Base-by-base conservation (phyloP, 2,888 invertebrate species). In the Mythimna vitellina region DNA sequence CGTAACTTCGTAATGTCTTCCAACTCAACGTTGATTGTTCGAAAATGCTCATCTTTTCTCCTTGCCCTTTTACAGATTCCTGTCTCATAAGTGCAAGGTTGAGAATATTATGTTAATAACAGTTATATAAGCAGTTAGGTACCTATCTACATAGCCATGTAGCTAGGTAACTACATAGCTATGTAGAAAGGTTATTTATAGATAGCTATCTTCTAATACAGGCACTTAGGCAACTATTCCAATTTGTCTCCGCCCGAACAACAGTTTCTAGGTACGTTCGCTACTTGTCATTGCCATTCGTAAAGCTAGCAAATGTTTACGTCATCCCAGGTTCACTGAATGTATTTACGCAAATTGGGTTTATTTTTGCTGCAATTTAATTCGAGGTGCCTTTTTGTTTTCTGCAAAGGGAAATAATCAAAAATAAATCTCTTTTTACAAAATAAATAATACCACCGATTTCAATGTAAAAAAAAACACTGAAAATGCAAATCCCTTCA, bases 181-280 rank as follows among this genome's bases (percentile, higher is more conserved):
- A 57, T 29, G n/a, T n/a, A n/a, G n/a, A n/a, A n/a, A n/a, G n/a
- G n/a, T 3, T 29, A 29, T 29, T 29, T 29, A 29, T 29, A 29
- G 29, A 29, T 35, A 6, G 6, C 17, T 49, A n/a, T 56, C 14
- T 14, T 17, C 29, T 62, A 32, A 49, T n/a, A 53, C 51, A 63
- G 32, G 14, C 5, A 63, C 32, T 63, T 46, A 63, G 49, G 20
- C 14, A 63, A 63, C 32, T 51, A 63, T 63, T 51, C 29, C 32
- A 32, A 51, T 63, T 63, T 32, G 51, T 51, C 12, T 51, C 9
- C 9, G n/a, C 51, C n/a, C 8, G n/a, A 49, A 32, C 29, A 6
- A 29, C 49, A 51, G 49, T 35, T 63, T 53, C 51, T n/a, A n/a
- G 29, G 29, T 54, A 54, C 6, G n/a, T 63, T n/a, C 7, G 9